Evolutionary conservation across 2,888 invertebrate genomes (phyloP), one percentile per base, ranked within the genome.

Genomic region (Oegoconia quadripuncta): DNA sequence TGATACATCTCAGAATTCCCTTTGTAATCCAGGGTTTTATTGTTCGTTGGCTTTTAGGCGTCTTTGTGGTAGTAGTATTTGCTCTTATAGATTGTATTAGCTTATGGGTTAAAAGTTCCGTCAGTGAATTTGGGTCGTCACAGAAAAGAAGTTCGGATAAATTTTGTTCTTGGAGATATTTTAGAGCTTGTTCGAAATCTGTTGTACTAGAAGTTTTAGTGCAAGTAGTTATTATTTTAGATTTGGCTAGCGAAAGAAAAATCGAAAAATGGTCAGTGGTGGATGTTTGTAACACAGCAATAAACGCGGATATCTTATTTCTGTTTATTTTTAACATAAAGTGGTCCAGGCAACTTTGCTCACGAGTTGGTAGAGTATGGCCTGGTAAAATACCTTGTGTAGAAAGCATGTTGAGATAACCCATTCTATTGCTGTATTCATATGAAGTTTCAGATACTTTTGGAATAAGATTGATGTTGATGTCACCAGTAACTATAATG

Each of bases 181-280:
- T n/a, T n/a, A n/a, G n/a, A n/a, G n/a, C n/a, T 26, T 26, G 26
- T 26, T 8, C 3, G 26, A 26, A 26, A 26, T 26, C 26, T 20
- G 4, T 20, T 20, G 8, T 20, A 20, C 26, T 6, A 26, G 26
- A n/a, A n/a, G 8, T n/a, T 9, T 3, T 6, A 26, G 9, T 3
- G n/a, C 6, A 8, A 11, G 26, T 26, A 8, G 11, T n/a, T n/a
- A n/a, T n/a, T n/a, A n/a, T n/a, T n/a, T n/a, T n/a, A n/a, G n/a
- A n/a, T n/a, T n/a, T n/a, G n/a, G n/a, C n/a, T n/a, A n/a, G n/a
- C n/a, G n/a, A n/a, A n/a, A n/a, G n/a, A n/a, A n/a, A n/a, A n/a
- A n/a, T n/a, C n/a, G n/a, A n/a, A n/a, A n/a, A n/a, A 11, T 34
- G 34, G 18, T 34, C 34, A 6, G 34, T 34, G 2, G 27, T 18